phyloP scores from a whole-genome alignment of 2,113 vertebrate species.

The Otis tarda region DNA sequence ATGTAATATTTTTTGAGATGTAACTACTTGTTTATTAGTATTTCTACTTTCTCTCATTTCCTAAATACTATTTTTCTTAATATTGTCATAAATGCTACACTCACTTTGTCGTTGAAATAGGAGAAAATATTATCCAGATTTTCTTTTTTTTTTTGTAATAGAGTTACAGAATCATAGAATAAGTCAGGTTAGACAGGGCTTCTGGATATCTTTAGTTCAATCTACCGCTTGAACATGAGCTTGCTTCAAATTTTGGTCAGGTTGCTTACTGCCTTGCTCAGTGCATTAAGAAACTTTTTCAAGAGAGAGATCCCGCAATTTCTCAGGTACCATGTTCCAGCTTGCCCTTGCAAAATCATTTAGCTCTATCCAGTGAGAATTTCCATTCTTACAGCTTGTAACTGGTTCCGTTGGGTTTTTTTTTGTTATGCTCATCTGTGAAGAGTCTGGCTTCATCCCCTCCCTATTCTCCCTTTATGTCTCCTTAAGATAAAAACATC shows the following conservation, averaged over 20 bases:
- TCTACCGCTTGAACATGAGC: neutral
- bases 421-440: neutral
- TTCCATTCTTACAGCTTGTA: neutral
- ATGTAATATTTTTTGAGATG: neutral
- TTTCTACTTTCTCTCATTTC: neutral
- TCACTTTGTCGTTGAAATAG: neutral
- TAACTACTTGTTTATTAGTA: neutral
- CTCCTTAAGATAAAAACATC: neutral
- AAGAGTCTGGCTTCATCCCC: neutral
- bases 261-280: neutral
- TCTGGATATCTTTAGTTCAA: neutral
- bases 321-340: neutral
- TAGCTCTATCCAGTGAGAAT: neutral
- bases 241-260: neutral
- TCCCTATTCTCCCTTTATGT: neutral
- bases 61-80: neutral
- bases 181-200: neutral
- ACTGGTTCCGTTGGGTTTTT: rapidly evolving
- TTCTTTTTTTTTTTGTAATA: neutral
- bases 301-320: neutral
- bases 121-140: neutral
- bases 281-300: neutral
- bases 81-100: neutral
- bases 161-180: neutral
- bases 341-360: neutral